Conservation (phyloP, 2,797 vertebrate genomes). For the Podargus strigoides region DNA sequence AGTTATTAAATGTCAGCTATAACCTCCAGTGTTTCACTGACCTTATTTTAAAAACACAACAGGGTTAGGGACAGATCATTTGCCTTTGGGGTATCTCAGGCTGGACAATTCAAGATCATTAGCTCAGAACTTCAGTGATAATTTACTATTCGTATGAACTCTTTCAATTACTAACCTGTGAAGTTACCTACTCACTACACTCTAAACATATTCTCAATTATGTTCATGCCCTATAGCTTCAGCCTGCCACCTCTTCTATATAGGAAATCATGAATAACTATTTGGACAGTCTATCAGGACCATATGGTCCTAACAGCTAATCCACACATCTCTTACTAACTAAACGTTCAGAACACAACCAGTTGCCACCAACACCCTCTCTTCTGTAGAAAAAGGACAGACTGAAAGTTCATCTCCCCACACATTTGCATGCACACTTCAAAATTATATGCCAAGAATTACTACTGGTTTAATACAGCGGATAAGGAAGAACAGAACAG, state of each 20-base stretch:
- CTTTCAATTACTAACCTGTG: not conserved
- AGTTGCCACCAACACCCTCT: not conserved
- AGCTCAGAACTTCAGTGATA: not conserved
- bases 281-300: not conserved
- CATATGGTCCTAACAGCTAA: not conserved
- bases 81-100: not conserved
- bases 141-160: not conserved
- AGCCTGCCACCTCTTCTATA: not conserved
- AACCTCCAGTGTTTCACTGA: not conserved
- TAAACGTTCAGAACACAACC: not conserved
- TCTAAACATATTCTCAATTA: not conserved
- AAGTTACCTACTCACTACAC: not conserved
- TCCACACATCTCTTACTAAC: not conserved
- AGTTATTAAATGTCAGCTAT: not conserved
- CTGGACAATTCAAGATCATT: not conserved
- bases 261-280: not conserved
- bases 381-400: not conserved
- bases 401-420: not conserved
- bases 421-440: not conserved
- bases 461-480: not conserved
- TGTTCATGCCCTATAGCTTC: not conserved
- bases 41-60: not conserved
- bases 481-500: not conserved
- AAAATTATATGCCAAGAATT: not conserved
- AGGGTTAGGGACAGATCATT: not conserved